Base-by-base conservation (phyloP, 2,113 vertebrate species). In the Etheostoma spectabile region DNA sequence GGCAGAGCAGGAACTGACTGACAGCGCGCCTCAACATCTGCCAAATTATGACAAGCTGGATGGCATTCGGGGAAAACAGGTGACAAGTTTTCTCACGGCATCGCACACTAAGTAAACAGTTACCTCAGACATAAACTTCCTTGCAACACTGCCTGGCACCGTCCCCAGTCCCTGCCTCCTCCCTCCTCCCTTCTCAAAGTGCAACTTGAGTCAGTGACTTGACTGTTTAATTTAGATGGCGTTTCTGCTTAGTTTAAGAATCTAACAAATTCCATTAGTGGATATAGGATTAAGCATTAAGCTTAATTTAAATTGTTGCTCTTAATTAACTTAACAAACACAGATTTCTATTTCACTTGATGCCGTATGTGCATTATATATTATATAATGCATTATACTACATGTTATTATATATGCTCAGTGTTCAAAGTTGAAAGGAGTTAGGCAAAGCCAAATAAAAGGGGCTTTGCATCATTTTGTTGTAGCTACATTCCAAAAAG, bases 271-370 rank as follows among this genome's bases (percentile, higher is more conserved):
- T 91, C 88, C 84, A 90, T 90, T 84, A 89, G 85, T 84, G 86
- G 82, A 88, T 86, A 83, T 53, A 62, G 86, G 88, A 92, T 93
- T 93, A 92, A 56, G 77, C 76, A 85, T 84, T 88, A 85, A 90
- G 89, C 85, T 89, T 89, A 75, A 87, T 77, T 78, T 83, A 91
- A 91, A 85, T 88, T 73, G 86, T 85, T 91, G 81, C 75, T 83
- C 79, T 77, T 92, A 91, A 93, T 93, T 89, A 93, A 90, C 91
- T 88, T 92, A 92, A 93, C 92, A 93, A 94, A 88, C 88, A 86
- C 61, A 0, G 86, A 87, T 68, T 90, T 91, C 80, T 89, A 78
- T 86, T 89, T 75, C 70, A 77, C 63, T 86, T 88, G 60, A 85
- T 55, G 27, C 80, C 77, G 79, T 22, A 5, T 30, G 30, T 30